Conservation (phyloP, 2,113 vertebrate genomes). For the Tragelaphus strepsiceros region DNA sequence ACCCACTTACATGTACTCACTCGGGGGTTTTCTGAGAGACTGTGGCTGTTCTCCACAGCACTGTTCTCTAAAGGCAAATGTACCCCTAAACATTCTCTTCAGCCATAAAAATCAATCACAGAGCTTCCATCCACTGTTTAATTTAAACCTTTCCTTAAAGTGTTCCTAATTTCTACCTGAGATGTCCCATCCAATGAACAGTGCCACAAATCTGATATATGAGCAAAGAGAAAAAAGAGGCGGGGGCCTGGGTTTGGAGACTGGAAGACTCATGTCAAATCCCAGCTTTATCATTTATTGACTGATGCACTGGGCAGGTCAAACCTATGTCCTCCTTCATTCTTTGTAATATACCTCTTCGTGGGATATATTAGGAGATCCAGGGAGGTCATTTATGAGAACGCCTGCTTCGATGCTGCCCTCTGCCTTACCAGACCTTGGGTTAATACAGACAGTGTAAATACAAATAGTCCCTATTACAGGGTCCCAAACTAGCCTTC, state of each 20-base stretch:
- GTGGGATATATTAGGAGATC: background rate
- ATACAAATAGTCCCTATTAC: background rate
- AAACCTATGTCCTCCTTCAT: background rate
- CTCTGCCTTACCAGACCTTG: background rate
- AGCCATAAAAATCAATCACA: background rate
- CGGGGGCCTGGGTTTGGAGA: background rate
- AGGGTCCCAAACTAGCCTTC: background rate
- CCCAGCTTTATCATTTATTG: background rate
- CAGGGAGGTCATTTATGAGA: background rate
- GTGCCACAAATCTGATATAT: background rate
- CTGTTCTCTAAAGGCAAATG: background rate
- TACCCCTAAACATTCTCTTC: background rate
- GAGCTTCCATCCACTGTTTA: background rate
- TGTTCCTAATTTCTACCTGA: background rate
- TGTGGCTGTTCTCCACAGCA: background rate
- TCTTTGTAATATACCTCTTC: background rate
- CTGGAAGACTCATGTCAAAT: background rate
- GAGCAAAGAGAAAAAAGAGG: background rate
- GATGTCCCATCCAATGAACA: background rate
- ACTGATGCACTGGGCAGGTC: background rate
- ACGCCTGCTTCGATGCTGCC: background rate
- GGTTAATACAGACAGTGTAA: background rate
- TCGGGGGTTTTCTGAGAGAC: background rate
- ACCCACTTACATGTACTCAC: background rate
- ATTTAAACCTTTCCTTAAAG: background rate